Base-by-base conservation (phyloP, 2,888 invertebrate genomes). In the Trichopoda pennipes region DNA sequence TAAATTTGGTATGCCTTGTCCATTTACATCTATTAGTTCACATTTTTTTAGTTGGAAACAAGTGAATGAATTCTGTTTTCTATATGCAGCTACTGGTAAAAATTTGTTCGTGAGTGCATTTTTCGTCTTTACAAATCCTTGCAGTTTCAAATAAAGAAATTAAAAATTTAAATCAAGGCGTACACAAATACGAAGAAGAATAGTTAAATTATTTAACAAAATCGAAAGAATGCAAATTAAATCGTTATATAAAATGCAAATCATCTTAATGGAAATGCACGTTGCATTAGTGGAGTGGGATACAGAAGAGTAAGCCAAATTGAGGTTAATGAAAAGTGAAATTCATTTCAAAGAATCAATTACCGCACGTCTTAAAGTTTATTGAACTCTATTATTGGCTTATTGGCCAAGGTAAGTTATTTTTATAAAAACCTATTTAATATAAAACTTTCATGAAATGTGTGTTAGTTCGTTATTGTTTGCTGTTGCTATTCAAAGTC, bases 361-460 rank as follows among this genome's bases (percentile, higher is more conserved):
- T 44, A 10, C 14, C 38, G 28, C 6, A 38, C 21, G 21, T 49
- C 63, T 44, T 47, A 16, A 66, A 72, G 80, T 68, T 72, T 77
- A 69, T 73, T 81, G 68, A 81, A 81, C 81, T 63, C 49, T 56
- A 35, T 21, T 3, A 32, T 19, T 63, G 42, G 42, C 23, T 58
- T 75, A 73, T 77, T 69, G 76, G 14, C 72, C 68, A 73, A 81
- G 81, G 76, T 81, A 77, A 80, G 80, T 77, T 47, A 21, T 10
- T 23, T 56, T 21, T 56, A 55, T 47, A 19, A 23, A 23, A 14
- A n/a, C 4, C 8, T 49, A 9, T 49, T 44, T 44, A n/a, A 47
- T 70, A 38, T 19, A 47, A 47, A 47, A 14, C 32, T 56, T 56
- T 44, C 10, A 44, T 32, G 28, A 44, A n/a, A 55, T 56, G 49